A percentile compares a stretch with the other conserved stretches of the same genome.
Evolutionary conservation across 2,888 invertebrate species (phyloP).

Genomic region (Clepsis dumicolana): DNA sequence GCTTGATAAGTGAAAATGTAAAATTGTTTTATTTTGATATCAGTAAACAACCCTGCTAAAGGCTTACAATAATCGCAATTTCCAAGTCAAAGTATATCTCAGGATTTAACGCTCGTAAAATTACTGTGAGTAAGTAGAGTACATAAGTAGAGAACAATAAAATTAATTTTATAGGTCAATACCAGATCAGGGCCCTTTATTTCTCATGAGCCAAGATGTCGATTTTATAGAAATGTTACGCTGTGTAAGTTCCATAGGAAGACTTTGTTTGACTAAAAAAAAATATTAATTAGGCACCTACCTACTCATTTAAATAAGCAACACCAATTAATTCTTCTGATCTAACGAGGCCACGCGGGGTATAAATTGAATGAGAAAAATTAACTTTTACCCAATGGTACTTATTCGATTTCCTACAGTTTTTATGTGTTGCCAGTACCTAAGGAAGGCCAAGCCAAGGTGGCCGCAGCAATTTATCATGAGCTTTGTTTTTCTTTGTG

Average conservation of each 20-base stretch:
- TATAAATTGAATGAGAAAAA: conserved; percentile 28
- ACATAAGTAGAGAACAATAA: neutral
- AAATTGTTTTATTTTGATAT: too few relatives aligned
- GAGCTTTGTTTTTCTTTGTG: conserved; percentile 3
- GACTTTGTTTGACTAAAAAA: neutral
- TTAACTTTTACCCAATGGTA: conserved; percentile 38
- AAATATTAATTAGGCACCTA: too few relatives aligned
- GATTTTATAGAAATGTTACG: too few relatives aligned
- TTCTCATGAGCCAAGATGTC: too few relatives aligned
- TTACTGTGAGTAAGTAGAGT: neutral
- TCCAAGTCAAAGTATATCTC: too few relatives aligned
- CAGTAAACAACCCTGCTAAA: too few relatives aligned
- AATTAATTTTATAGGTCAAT: neutral
- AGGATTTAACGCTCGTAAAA: too few relatives aligned
- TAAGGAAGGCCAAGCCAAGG: conserved; percentile 34
- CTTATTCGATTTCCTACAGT: conserved; percentile 37
- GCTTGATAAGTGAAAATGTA: too few relatives aligned
- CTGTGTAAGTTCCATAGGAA: neutral
- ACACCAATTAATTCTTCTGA: conserved; percentile 2
- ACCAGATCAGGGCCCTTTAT: too few relatives aligned
- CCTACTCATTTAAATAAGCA: neutral
- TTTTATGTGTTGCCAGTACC: conserved; percentile 28
- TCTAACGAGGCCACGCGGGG: conserved; percentile 9
- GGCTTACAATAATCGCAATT: too few relatives aligned
- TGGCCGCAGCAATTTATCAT: conserved; percentile 26